phyloP scores from a whole-genome alignment of 2,113 vertebrate species.

The Hipposideros armiger region DNA sequence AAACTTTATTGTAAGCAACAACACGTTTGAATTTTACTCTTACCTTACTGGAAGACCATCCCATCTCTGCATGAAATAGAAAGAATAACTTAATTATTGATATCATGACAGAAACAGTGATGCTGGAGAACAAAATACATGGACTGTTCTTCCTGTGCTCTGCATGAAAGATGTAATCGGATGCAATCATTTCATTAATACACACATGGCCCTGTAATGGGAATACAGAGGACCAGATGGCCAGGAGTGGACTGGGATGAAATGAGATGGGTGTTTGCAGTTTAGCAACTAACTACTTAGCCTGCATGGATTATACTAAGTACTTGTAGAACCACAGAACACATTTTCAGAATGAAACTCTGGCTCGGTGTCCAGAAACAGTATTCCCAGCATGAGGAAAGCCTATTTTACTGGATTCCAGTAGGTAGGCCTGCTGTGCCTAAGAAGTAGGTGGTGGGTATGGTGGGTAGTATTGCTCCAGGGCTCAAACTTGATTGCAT shows the following conservation, averaged over 20 bases:
- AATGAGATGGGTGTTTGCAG: slow-evolving; percentile 86
- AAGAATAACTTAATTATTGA: slow-evolving; percentile 60
- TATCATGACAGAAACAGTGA: slow-evolving; percentile 25
- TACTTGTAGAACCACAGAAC: slow-evolving; percentile 75
- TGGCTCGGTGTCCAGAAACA: slow-evolving; percentile 59
- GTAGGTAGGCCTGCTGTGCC: neutral
- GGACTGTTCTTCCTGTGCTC: slow-evolving; percentile 75
- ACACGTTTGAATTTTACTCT: slow-evolving; percentile 12
- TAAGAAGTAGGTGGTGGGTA: neutral
- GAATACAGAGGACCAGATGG: slow-evolving; percentile 88
- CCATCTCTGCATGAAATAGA: slow-evolving; percentile 14
- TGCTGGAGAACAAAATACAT: neutral
- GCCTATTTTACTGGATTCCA: neutral
- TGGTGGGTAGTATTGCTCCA: neutral
- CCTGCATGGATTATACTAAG: slow-evolving; percentile 79
- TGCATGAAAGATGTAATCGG: slow-evolving; percentile 88
- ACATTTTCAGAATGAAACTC: slow-evolving; percentile 84
- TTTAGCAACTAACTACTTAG: slow-evolving; percentile 88
- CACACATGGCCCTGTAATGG: slow-evolving; percentile 85
- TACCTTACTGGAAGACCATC: slow-evolving; percentile 11
- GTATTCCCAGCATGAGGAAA: neutral
- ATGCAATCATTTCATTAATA: slow-evolving; percentile 90
- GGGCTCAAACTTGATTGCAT: neutral
- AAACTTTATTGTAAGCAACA: neutral
- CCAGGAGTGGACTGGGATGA: slow-evolving; percentile 79